Percentiles rank a stretch among this genome's conserved stretches.
phyloP scores from a whole-genome alignment of 2,113 vertebrate species.

The Anolis carolinensis region DNA sequence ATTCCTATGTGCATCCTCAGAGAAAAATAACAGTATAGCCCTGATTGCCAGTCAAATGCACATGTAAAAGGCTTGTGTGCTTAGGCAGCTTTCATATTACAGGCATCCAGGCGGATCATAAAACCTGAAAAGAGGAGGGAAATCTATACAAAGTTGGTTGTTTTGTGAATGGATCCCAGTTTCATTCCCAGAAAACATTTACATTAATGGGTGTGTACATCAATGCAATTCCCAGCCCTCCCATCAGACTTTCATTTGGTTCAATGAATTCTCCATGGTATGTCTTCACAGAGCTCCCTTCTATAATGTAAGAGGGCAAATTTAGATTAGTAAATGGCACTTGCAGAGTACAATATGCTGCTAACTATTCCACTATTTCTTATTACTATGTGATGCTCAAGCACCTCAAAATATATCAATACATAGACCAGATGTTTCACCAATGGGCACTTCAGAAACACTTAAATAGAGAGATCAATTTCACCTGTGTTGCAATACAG shows the following conservation, averaged over 20 bases:
- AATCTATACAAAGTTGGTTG: not conserved
- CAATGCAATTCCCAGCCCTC: not conserved
- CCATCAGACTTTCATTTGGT: not conserved
- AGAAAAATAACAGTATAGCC: not conserved
- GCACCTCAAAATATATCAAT: slow-evolving; percentile 56
- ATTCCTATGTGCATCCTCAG: too few species aligned
- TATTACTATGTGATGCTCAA: slow-evolving; percentile 44
- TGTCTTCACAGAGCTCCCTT: slow-evolving; percentile 12
- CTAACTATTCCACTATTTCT: slow-evolving; percentile 56
- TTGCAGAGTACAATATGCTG: slow-evolving; percentile 50
- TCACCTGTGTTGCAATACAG: slow-evolving; percentile 64
- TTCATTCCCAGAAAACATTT: slow-evolving; percentile 5
- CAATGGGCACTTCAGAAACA: slow-evolving; percentile 62
- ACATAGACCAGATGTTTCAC: slow-evolving; percentile 58
- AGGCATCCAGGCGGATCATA: not conserved
- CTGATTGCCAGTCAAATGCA: not conserved
- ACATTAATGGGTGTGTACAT: not conserved
- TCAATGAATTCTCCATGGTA: slow-evolving; percentile 9
- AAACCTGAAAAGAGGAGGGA: not conserved
- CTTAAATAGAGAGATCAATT: slow-evolving; percentile 69
- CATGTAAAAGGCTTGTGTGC: not conserved
- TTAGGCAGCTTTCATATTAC: not conserved
- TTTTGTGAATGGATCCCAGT: slow-evolving; percentile 4
- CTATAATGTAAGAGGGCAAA: slow-evolving; percentile 9
- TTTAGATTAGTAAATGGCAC: slow-evolving; percentile 19